Conservation (phyloP, 2,113 vertebrate species). For the Brachyhypopomus occidentalis region DNA sequence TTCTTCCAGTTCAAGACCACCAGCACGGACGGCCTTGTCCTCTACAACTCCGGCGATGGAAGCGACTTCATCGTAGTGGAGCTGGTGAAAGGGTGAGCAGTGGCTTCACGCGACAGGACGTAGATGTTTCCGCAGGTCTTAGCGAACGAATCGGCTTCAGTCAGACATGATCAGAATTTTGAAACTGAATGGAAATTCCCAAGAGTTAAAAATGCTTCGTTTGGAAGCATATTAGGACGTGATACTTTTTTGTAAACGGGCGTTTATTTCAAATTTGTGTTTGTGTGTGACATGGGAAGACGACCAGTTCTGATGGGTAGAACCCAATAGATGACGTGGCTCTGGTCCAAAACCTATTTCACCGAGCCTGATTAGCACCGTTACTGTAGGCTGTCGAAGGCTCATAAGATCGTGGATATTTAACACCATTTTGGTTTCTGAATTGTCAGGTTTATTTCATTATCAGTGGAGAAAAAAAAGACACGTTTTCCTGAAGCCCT, state of each 20-base stretch:
- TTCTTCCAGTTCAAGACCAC: slow-evolving; percentile 98
- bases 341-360: slow-evolving; percentile 6
- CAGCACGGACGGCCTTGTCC: slow-evolving; percentile 87
- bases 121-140: no score
- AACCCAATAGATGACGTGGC: background rate
- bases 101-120: no score
- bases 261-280: no score
- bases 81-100: slow-evolving; percentile 91
- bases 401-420: background rate
- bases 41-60: slow-evolving; percentile 93
- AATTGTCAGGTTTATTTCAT: slow-evolving; percentile 7
- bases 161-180: no score
- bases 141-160: no score
- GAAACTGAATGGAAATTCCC: no score
- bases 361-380: background rate
- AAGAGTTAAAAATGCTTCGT: no score
- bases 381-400: slow-evolving; percentile 17
- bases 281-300: background rate
- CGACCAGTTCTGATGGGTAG: background rate
- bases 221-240: no score
- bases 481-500: background rate
- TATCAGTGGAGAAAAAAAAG: background rate
- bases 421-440: slow-evolving; percentile 14
- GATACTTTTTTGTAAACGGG: no score
- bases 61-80: slow-evolving; percentile 95